Conservation (phyloP, 2,888 invertebrate genomes). For the Spicauda simplicius region DNA sequence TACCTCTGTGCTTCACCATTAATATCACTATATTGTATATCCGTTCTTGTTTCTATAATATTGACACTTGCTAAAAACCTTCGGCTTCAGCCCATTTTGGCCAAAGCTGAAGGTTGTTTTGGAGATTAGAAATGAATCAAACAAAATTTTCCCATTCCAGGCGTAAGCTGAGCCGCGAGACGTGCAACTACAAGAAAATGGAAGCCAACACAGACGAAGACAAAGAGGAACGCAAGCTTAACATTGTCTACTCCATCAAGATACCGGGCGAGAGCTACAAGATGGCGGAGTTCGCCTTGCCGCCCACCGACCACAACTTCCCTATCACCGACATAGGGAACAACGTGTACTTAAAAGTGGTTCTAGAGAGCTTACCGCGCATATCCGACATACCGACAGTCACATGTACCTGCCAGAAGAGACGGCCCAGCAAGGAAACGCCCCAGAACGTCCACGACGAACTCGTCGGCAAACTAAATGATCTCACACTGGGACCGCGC, state of each 20-base stretch:
- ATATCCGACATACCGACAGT: constrained; percentile 89
- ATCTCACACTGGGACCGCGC: constrained; percentile 74
- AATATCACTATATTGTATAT: too few species aligned
- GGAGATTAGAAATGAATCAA: too few species aligned
- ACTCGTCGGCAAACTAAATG: constrained; percentile 68
- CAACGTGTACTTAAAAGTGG: constrained; percentile 85
- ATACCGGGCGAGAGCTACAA: constrained; percentile 87
- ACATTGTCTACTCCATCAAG: constrained; percentile 88
- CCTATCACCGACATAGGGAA: constrained; percentile 88
- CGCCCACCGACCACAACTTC: constrained; percentile 88
- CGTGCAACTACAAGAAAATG: constrained; percentile 78
- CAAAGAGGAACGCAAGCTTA: constrained; percentile 66
- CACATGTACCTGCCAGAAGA: constrained; percentile 69
- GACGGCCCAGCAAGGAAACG: constrained; percentile 67
- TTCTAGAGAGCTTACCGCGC: constrained; percentile 89
- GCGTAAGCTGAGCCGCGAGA: constrained; percentile 78
- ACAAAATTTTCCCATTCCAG: too few species aligned
- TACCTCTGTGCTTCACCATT: too few species aligned
- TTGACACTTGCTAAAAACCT: too few species aligned
- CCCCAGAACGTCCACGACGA: constrained; percentile 64
- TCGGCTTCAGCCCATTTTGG: too few species aligned
- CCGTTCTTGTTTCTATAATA: too few species aligned
- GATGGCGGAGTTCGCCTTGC: constrained; percentile 80
- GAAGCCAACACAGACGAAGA: constrained; percentile 74
- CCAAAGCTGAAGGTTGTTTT: too few species aligned